A percentile compares a stretch with the other conserved stretches of the same genome.
Conservation (phyloP, 2,797 vertebrate species). For the Argya squamiceps region DNA sequence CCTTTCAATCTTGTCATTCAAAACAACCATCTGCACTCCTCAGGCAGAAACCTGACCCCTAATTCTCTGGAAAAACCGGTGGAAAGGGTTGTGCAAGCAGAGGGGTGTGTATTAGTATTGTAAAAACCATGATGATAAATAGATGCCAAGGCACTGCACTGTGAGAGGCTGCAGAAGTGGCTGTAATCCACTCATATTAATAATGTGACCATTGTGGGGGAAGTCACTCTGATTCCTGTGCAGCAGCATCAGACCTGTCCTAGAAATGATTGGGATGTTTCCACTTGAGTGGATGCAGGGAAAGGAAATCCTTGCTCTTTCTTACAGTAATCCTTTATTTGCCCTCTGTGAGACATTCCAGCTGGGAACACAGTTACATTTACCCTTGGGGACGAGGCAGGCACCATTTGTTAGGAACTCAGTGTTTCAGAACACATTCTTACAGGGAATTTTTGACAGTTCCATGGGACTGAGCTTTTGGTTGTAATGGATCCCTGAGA, state of each 20-base stretch:
- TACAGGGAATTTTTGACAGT: not conserved
- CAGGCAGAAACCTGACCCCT: not conserved
- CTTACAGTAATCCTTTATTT: not conserved
- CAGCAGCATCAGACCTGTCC: not conserved
- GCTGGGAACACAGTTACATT: not conserved
- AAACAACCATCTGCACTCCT: not conserved
- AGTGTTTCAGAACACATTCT: not conserved
- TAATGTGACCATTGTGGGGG: not conserved
- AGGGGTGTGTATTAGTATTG: fast-evolving
- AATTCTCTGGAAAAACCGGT: not conserved
- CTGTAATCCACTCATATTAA: not conserved
- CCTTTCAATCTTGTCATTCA: not conserved
- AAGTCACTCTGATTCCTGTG: not conserved
- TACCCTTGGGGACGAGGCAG: not conserved
- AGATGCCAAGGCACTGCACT: not conserved
- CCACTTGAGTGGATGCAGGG: no score
- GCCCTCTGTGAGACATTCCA: not conserved
- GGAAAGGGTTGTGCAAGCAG: not conserved
- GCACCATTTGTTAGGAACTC: fast-evolving
- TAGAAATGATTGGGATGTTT: not conserved
- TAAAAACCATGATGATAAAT: not conserved
- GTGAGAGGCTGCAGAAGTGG: not conserved
- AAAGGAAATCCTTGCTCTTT: not conserved
- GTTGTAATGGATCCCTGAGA: not conserved
- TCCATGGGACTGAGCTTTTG: not conserved